These are phyloP conservation scores for Drosophila paulistorum DNA, from an alignment of 1,140 invertebrate genomes.

Conservation along the genomic window DNA sequence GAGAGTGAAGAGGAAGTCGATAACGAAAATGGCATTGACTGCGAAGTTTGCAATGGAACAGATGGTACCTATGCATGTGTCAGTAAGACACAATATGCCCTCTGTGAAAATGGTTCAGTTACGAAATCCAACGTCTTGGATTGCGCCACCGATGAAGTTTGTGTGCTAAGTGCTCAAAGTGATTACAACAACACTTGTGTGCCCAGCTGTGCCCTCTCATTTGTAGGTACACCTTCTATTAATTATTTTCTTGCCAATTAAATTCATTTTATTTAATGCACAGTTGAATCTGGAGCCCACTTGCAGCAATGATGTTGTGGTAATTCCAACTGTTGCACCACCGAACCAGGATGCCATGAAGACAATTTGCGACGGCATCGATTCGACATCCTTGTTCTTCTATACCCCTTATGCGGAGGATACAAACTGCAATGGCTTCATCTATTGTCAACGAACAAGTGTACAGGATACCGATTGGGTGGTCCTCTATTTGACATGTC, in stretches of 20 bases:
- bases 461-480: too few relatives aligned
- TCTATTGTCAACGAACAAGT: too few relatives aligned
- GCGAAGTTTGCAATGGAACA: constrained; percentile 17
- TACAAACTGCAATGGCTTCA: too few relatives aligned
- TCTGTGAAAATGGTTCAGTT: constrained; percentile 28
- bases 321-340: too few relatives aligned
- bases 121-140: neutral
- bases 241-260: too few relatives aligned
- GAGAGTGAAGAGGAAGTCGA: neutral
- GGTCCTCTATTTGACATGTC: too few relatives aligned
- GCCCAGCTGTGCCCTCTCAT: constrained; percentile 39
- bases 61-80: constrained; percentile 47
- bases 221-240: constrained; percentile 28
- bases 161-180: constrained; percentile 13
- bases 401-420: too few relatives aligned
- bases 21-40: constrained; percentile 19
- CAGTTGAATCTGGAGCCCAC: constrained; percentile 11
- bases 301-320: constrained; percentile 40
- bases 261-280: neutral
- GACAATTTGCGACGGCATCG: too few relatives aligned
- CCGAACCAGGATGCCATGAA: too few relatives aligned
- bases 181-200: constrained; percentile 39
- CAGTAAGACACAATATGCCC: constrained; percentile 48
- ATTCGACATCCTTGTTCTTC: too few relatives aligned
- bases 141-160: constrained; percentile 44